Base-by-base conservation (phyloP, 1,140 invertebrate species). In the Xylocopa sonorina region DNA sequence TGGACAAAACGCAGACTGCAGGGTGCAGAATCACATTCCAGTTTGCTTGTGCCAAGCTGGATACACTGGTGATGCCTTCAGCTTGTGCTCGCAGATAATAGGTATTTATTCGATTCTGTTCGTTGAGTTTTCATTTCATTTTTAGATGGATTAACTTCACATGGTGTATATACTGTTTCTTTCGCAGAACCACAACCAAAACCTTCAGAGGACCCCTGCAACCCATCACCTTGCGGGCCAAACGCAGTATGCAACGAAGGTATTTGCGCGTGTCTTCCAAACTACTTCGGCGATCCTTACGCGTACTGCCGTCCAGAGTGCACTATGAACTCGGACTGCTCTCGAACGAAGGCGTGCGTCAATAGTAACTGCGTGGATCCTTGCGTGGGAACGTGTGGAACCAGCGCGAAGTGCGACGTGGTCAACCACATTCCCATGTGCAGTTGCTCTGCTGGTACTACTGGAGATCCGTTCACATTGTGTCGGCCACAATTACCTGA, bases 311-410 rank as follows among this genome's bases (percentile, higher is more conserved):
- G 96, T 80, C 97, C 97, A 21, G 97, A 98, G 91, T 98, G 97
- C 90, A 95, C 97, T 0, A 94, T 97, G 86, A 98, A 97, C 89
- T 95, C 96, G 2, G 97, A 98, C 77, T 98, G 97, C 90, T 93
- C 96, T 4, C 93, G 95, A 57, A 94, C 94, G 58, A 96, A 95
- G 90, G 95, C 96, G 3, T 98, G 97, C 87, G 94, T 95, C 68
- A 95, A 95, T 83, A 95, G 95, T 81, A 95, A 95, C 89, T 97
- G 96, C 87, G 92, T 95, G 2, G 95, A 97, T 93, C 96, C 96
- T 27, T 97, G 96, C 86, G 93, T 94, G n/a, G 96, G 95, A 58
- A 96, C 96, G 2, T 97, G 97, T 88, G 97, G 96, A 18, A 90
- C 94, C 79, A 95, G 94, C 85, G 95, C 96, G 4, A 91, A 94